Evolutionary conservation across 2,888 invertebrate genomes (phyloP), one percentile per base, ranked within the genome.

Genomic region (Phymatocera aterrima): DNA sequence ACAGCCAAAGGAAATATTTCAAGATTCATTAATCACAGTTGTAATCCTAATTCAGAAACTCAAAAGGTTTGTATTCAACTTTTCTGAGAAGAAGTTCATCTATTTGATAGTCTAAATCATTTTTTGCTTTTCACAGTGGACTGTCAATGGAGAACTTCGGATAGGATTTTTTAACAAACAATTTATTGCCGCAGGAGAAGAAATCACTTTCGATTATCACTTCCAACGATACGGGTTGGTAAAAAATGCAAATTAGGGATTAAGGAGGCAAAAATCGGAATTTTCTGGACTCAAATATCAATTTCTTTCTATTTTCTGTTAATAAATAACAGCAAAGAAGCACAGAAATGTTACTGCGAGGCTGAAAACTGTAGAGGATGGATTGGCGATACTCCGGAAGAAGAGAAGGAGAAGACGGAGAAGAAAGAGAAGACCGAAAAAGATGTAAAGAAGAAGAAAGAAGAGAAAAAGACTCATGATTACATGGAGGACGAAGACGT

Each of bases 171-270:
- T 99, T 91, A 96, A 98, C 83, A 95, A 95, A 81, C 93, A 96
- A 82, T 94, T 94, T 40, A 96, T 99, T 79, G 90, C 93, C 72
- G 93, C 94, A 0, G 97, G 97, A 0, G 98, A 99, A 90, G 99
- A 99, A 91, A 95, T 99, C 75, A 99, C 99, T 0, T 99, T 99
- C 91, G 99, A 99, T 91, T 99, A 99, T 91, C 97, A 98, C 91
- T 98, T 99, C 91, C 97, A 99, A 91, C 93, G 98, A 87, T 99
- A 98, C 92, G 99, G 97, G 97, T 97, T 91, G 91, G 93, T 89
- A 15, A 10, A 24, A 10, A 10, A n/a, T n/a, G n/a, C n/a, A n/a
- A n/a, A n/a, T n/a, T n/a, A n/a, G 3, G 2, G 54, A 57, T 57
- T 15, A 6, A n/a, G 21, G 15, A 6, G 77, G 3, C 80, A 79